Evolutionary conservation across 2,888 invertebrate genomes (phyloP).

Genomic region (Lepas anatifera): DNA sequence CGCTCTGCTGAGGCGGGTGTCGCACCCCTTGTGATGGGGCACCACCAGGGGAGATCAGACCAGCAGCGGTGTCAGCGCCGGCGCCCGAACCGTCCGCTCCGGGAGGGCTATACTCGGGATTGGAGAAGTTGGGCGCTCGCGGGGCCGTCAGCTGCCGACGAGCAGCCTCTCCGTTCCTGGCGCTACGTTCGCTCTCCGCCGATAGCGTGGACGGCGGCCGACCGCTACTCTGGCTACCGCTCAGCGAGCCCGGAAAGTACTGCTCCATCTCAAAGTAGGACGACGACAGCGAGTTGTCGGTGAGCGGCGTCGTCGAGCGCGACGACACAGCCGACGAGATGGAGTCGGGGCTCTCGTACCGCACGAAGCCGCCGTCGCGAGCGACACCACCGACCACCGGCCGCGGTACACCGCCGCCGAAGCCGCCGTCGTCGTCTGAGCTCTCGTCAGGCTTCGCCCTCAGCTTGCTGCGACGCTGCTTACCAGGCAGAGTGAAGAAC

Average conservation of each 20-base stretch:
- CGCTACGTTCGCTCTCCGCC: background rate
- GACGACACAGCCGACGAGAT: slow-evolving; percentile 18
- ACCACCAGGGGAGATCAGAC: too few species aligned
- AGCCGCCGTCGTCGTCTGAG: slow-evolving; percentile 24
- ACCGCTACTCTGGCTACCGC: background rate
- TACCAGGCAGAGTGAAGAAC: slow-evolving; percentile 25
- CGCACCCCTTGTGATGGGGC: too few species aligned
- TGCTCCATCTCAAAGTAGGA: slow-evolving; percentile 12
- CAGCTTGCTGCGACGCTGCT: slow-evolving; percentile 18
- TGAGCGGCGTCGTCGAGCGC: background rate
- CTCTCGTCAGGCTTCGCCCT: slow-evolving; percentile 23
- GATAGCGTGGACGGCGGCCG: background rate
- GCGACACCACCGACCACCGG: slow-evolving; percentile 10
- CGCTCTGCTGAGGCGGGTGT: background rate
- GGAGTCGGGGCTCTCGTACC: slow-evolving; percentile 25
- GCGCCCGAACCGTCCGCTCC: background rate
- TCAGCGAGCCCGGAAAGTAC: background rate
- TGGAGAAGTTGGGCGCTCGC: slow-evolving; percentile 8
- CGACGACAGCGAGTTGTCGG: background rate
- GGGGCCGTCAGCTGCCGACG: background rate
- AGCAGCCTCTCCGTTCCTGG: background rate
- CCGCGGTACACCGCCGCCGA: slow-evolving; percentile 15
- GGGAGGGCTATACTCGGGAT: background rate
- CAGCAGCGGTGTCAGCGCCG: background rate
- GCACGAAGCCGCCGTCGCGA: slow-evolving; percentile 20